phyloP scores from a whole-genome alignment of 2,888 invertebrate genomes.

The Erpobdella octoculata region DNA sequence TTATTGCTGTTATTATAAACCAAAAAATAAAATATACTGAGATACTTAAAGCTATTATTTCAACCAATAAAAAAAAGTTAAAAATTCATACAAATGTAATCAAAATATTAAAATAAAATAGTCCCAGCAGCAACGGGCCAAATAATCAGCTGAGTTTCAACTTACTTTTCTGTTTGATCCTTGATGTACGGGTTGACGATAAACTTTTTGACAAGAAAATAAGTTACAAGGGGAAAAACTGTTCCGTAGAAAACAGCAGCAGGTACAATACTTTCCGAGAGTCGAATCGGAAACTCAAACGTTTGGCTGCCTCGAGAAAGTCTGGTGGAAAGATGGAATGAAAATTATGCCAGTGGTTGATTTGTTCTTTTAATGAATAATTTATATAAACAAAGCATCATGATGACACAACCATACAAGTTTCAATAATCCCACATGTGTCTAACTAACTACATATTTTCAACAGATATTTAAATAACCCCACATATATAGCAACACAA shows the following conservation, averaged over 20 bases:
- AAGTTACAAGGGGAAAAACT: conserved; percentile 67
- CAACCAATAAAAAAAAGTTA: no score
- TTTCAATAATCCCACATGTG: no score
- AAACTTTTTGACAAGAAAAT: conserved; percentile 69
- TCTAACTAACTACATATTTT: no score
- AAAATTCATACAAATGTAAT: not conserved
- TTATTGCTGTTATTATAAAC: not conserved
- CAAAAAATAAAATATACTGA: not conserved
- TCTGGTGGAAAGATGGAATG: no score
- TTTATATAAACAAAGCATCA: no score
- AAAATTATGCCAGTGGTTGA: no score
- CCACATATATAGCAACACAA: no score
- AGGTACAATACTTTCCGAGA: conserved; percentile 81
- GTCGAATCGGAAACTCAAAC: conserved; percentile 77
- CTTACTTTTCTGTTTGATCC: conserved; percentile 63
- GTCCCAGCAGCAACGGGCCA: not conserved
- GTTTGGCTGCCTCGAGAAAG: conserved; percentile 77
- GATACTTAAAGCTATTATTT: no score
- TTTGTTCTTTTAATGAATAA: no score
- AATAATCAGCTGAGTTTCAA: no score
- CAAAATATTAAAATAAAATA: not conserved
- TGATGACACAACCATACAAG: no score
- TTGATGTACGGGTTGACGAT: conserved; percentile 66
- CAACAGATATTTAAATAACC: no score
- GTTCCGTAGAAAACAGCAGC: conserved; percentile 88